A percentile compares a stretch with the other conserved stretches of the same genome.
Evolutionary conservation across 2,888 invertebrate genomes (phyloP).

Genomic region (Drosophila leonis): DNA sequence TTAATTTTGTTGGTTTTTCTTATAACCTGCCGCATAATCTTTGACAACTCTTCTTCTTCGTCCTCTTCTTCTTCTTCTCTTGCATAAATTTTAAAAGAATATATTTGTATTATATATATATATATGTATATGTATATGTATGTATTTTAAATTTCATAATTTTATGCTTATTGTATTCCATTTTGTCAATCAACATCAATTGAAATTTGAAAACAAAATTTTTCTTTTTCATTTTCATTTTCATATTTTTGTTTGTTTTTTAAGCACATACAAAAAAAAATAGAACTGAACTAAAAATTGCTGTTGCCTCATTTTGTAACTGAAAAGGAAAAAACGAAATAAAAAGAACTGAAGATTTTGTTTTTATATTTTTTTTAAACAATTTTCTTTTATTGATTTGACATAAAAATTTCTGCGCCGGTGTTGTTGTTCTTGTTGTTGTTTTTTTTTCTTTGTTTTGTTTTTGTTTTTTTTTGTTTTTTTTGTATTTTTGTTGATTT

Average conservation of each 20-base stretch:
- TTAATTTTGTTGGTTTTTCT: conserved; percentile 18
- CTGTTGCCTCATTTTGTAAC: background rate
- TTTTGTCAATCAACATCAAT: conserved; percentile 37
- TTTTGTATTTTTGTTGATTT: conserved; percentile 34
- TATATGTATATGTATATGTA: conserved; percentile 43
- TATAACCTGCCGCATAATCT: conserved; percentile 35
- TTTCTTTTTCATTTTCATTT: background rate
- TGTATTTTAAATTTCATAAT: conserved; percentile 54
- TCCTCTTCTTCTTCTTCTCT: conserved; percentile 16
- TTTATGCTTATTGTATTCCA: conserved; percentile 52
- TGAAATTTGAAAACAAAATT: conserved; percentile 19
- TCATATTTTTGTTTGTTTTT: background rate
- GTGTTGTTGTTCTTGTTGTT: conserved; percentile 53
- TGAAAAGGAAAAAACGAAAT: conserved; percentile 19
- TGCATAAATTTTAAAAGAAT: conserved; percentile 83
- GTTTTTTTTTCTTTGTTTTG: conserved; percentile 46
- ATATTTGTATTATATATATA: conserved; percentile 63
- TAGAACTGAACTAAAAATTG: conserved; percentile 2
- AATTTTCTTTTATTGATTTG: conserved; percentile 78
- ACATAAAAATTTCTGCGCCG: conserved; percentile 81
- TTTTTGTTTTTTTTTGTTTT: conserved; percentile 41
- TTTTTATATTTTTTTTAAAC: conserved; percentile 70
- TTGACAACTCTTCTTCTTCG: conserved; percentile 28
- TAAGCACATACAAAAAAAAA: conserved; percentile 11
- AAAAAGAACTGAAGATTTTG: conserved; percentile 47